Conservation (phyloP, 2,888 invertebrate species). For the Trimorus sp. region DNA sequence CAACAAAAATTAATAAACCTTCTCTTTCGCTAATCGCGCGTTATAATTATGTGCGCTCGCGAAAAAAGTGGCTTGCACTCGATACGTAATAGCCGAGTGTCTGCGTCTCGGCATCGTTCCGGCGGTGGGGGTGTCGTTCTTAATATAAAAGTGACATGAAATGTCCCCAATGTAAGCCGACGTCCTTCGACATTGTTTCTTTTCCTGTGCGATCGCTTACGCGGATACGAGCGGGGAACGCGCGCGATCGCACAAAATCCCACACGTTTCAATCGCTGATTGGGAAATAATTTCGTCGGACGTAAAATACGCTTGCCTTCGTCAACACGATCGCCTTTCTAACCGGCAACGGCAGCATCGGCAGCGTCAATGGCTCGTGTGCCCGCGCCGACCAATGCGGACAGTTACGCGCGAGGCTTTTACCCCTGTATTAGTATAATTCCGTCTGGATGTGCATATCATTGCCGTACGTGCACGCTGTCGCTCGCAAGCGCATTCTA, state of each 20-base stretch:
- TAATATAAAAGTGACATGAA: conserved; percentile 56
- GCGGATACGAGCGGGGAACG: conserved; percentile 65
- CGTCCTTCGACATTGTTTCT: conserved; percentile 67
- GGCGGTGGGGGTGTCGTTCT: conserved; percentile 42
- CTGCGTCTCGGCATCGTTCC: not conserved
- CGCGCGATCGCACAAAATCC: conserved; percentile 72
- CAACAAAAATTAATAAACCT: conserved; percentile 22
- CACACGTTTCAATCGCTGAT: conserved; percentile 71
- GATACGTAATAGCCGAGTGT: conserved; percentile 50
- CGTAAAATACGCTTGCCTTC: conserved; percentile 68
- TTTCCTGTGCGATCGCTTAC: conserved; percentile 63
- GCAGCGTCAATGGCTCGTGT: conserved; percentile 62
- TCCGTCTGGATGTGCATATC: conserved; percentile 58
- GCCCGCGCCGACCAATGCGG: conserved; percentile 50
- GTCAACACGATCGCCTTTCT: conserved; percentile 75
- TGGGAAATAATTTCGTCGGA: conserved; percentile 72
- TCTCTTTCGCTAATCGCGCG: conserved; percentile 47
- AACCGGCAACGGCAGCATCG: conserved; percentile 69
- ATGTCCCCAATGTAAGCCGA: conserved; percentile 64
- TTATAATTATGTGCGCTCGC: conserved; percentile 40
- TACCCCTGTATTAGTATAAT: conserved; percentile 55
- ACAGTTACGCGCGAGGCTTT: conserved; percentile 54
- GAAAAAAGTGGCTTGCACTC: conserved; percentile 31
- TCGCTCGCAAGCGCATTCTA: not conserved
- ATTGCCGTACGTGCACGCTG: conserved; percentile 31